Evolutionary conservation across 2,888 invertebrate genomes (phyloP), one percentile per base, ranked within the genome.

Genomic region (Calephelis perditalis): DNA sequence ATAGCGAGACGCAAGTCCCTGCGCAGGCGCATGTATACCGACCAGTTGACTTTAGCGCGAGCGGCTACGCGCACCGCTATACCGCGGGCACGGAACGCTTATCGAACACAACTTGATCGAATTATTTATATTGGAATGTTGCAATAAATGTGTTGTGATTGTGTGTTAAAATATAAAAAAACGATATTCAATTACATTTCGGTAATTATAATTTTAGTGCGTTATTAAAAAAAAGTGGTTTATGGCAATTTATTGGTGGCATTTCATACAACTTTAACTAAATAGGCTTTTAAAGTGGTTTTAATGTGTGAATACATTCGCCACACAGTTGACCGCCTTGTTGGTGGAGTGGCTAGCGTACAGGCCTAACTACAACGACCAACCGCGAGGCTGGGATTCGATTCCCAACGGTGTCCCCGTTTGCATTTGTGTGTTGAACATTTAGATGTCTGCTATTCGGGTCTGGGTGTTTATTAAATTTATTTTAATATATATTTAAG

Each of bases 51-150:
- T 73, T 69, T 75, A 75, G 83, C 79, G 84, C 86, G 86, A 82
- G 75, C 77, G 73, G 77, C 74, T 74, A 85, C 78, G 86, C 86
- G 86, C 86, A 86, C 86, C 74, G 78, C 71, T 79, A 65, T 68
- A 66, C 66, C 64, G 71, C 73, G 79, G 70, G 69, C 65, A 56
- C 62, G 26, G 59, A 45, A 49, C 60, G 43, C 7, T 56, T 63
- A 58, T 57, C 59, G 60, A 65, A 54, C 55, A 45, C 52, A 11
- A 52, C 15, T 11, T 52, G 35, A 57, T 57, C 46, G 57, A 57
- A 35, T 57, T 35, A 45, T 57, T 57, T 57, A 46, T 70, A 69
- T 70, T 71, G 68, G 68, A 72, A 73, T 73, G 70, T 52, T 52
- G 52, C 52, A 52, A 11, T 52, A 35, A 52, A 52, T 10, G 52